phyloP scores from a whole-genome alignment of 2,888 invertebrate species.

The Coleophora flavipennella region DNA sequence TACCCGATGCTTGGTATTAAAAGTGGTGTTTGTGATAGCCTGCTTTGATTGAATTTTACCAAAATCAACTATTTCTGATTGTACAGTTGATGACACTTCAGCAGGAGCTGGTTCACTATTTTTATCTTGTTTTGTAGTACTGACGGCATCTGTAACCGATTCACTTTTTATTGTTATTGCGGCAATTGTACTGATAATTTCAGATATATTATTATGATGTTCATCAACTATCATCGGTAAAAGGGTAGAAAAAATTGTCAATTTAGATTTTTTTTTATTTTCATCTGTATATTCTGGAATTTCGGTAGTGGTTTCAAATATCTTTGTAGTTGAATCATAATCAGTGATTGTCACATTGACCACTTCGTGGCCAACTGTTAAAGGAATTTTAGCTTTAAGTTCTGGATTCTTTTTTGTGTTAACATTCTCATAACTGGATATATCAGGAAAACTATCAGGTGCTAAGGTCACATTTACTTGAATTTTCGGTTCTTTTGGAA shows the following conservation, averaged over 20 bases:
- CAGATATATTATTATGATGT: neutral
- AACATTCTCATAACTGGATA: constrained; percentile 10
- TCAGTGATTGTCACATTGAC: constrained; percentile 38
- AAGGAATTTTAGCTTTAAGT: neutral
- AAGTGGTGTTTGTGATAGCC: neutral
- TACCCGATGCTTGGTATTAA: neutral
- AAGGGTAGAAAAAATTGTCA: no score
- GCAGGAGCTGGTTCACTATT: neutral
- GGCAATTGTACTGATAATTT: neutral
- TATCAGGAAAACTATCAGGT: constrained; percentile 13
- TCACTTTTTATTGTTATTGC: neutral
- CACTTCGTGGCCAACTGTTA: constrained; percentile 26
- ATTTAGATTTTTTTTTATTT: neutral
- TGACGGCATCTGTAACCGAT: neutral
- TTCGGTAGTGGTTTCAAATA: constrained; percentile 45
- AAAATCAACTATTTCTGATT: no score
- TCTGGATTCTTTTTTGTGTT: neutral
- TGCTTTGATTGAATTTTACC: no score
- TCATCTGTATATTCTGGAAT: constrained; percentile 29
- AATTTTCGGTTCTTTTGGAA: constrained; percentile 22
- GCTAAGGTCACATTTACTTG: constrained; percentile 3
- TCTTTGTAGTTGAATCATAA: constrained; percentile 23
- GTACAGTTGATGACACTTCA: neutral
- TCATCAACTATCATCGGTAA: neutral
- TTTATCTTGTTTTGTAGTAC: neutral